These are phyloP conservation scores for Liasis olivaceus DNA, from an alignment of 2,797 vertebrate species.

Conservation along the genomic window DNA sequence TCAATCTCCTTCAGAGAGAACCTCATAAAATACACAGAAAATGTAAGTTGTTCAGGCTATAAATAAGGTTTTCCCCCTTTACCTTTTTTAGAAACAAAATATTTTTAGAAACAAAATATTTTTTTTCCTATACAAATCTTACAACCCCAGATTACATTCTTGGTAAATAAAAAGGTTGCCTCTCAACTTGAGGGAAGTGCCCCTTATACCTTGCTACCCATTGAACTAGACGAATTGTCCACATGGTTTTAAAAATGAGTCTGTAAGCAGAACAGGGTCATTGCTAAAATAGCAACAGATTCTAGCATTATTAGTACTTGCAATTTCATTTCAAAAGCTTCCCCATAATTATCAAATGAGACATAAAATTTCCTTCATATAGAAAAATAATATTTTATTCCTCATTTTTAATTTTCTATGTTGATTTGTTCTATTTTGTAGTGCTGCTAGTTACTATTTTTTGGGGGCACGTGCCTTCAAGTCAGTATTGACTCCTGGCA, in stretches of 20 bases:
- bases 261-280: no score
- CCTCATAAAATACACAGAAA: neutral
- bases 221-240: no score
- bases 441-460: no score
- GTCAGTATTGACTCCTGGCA: no score
- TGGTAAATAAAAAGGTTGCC: neutral
- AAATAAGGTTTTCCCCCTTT: neutral
- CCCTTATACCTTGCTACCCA: no score
- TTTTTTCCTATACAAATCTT: conserved; percentile 43
- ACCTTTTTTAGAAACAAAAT: conserved; percentile 1
- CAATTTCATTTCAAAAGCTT: neutral
- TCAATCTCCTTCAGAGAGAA: neutral
- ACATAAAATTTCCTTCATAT: neutral
- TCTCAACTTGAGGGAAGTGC: neutral
- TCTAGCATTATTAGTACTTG: neutral
- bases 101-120: neutral
- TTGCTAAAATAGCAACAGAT: no score
- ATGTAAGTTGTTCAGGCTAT: no score
- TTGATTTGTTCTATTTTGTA: neutral
- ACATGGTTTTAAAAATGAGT: no score
- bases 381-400: neutral
- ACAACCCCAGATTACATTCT: conserved; percentile 17
- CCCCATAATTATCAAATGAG: neutral
- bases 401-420: neutral
- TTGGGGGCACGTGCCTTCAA: no score